Conservation (phyloP, 2,113 vertebrate genomes). For the Paralichthys olivaceus region DNA sequence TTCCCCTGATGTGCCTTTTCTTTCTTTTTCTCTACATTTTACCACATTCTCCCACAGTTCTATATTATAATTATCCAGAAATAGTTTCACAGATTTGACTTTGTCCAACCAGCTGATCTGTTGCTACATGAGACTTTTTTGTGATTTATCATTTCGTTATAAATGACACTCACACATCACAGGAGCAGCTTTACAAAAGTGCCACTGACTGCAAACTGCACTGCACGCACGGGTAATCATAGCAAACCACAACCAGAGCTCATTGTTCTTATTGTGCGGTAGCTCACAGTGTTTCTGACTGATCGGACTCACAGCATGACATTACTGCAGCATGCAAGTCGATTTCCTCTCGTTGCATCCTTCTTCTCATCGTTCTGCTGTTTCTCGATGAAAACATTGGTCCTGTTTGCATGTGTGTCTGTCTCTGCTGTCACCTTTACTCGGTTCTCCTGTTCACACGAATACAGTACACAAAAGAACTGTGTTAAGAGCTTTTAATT, state of each 20-base stretch:
- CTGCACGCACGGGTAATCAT: not conserved
- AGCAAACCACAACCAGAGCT: not conserved
- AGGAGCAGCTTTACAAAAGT: constrained; percentile 19
- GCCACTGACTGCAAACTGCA: constrained; percentile 30
- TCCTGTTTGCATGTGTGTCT: constrained; percentile 73
- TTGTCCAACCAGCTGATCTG: too few relatives aligned
- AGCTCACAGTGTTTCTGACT: constrained; percentile 5
- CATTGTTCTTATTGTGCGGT: not conserved
- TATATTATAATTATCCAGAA: too few relatives aligned
- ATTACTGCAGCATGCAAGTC: constrained; percentile 80
- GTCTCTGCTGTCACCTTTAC: constrained; percentile 41
- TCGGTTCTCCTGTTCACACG: not conserved
- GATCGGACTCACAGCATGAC: constrained; percentile 80
- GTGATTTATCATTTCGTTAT: too few relatives aligned
- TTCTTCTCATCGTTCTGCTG: constrained; percentile 40
- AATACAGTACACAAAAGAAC: not conserved
- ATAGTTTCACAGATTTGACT: too few relatives aligned
- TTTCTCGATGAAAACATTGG: constrained; percentile 14
- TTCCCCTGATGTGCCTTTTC: not conserved
- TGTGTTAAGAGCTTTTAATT: not conserved
- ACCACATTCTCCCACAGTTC: not conserved
- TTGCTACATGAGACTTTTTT: too few relatives aligned
- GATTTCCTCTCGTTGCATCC: constrained; percentile 33
- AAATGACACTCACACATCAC: not conserved
- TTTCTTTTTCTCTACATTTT: not conserved